phyloP scores from a whole-genome alignment of 1,140 invertebrate species.

The Halictus rubicundus region DNA sequence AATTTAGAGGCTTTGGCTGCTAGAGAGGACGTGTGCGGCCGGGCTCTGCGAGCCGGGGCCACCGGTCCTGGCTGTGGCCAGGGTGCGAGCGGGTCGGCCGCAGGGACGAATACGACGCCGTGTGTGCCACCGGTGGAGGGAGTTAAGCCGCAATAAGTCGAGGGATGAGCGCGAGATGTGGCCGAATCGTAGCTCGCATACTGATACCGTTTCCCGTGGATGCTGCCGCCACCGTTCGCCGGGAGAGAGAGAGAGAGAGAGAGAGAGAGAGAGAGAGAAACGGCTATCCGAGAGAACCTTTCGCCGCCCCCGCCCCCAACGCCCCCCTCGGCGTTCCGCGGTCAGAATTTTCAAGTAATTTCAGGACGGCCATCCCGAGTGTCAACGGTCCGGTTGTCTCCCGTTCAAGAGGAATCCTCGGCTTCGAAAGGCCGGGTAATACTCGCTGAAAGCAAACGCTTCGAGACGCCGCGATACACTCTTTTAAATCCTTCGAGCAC shows the following conservation, averaged over 20 bases:
- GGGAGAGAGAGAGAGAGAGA: conserved; percentile 32
- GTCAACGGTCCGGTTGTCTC: conserved; percentile 31
- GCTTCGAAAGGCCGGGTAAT: not conserved
- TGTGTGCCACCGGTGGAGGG: conserved; percentile 64
- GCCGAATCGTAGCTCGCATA: conserved; percentile 80
- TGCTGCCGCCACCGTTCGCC: not conserved
- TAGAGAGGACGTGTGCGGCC: conserved; percentile 64
- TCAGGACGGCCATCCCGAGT: conserved; percentile 37
- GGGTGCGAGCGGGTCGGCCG: conserved; percentile 59
- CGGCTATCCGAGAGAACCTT: conserved; percentile 26
- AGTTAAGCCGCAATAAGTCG: conserved; percentile 81
- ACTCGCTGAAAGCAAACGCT: conserved; percentile 2
- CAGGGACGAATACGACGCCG: conserved; percentile 61
- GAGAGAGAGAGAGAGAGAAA: conserved; percentile 28
- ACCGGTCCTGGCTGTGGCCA: conserved; percentile 48
- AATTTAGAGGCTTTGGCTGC: conserved; percentile 79
- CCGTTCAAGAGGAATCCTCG: conserved; percentile 10
- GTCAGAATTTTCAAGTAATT: conserved; percentile 62
- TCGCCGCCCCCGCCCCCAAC: not conserved
- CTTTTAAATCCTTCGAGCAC: conserved; percentile 21
- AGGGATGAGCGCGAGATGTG: conserved; percentile 80
- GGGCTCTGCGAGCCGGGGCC: conserved; percentile 41
- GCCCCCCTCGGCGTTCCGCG: conserved; percentile 23
- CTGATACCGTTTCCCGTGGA: conserved; percentile 75
- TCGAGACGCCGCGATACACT: not conserved